Base-by-base conservation (phyloP, 2,797 vertebrate genomes). In the Melanotaenia trifasciata region DNA sequence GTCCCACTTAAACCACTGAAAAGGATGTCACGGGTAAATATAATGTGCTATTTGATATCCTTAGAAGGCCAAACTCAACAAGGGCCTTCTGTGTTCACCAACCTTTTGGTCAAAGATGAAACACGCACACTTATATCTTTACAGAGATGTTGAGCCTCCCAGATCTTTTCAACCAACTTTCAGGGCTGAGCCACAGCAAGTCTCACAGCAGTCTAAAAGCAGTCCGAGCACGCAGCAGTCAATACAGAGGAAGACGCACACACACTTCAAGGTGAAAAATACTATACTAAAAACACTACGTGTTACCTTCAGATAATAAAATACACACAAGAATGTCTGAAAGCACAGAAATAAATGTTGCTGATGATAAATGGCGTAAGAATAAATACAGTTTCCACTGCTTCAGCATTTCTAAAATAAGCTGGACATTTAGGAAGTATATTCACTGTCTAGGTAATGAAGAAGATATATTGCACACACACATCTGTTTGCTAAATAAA, bases 1-100 rank as follows among this genome's bases (percentile, higher is more conserved):
- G 72, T 80, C 70, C 59, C 68, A 77, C 68, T 80, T 75, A 67
- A 65, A 73, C 70, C 64, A 40, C 65, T n/a, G 47, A 30, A 74
- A 33, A 67, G 71, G 64, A 74, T 43, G 74, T 76, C 76, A 67
- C 56, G 62, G 64, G 50, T 75, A 74, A 84, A 69, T 54, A 70
- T 63, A 72, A 80, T 9, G 43, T 43, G 79, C 64, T 45, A 90
- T 82, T 74, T 77, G 83, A 91, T 89, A 82, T 73, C 60, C 58
- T 64, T 70, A 47, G 10, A 65, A 84, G 74, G 80, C 38, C 67
- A 76, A 73, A 79, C 67, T 80, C 61, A 76, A 90, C 88, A 87
- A 91, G 76, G 73, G 69, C 30, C 61, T 61, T 80, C 74, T 89
- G 73, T 89, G 81, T 81, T 84, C 84, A 38, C 62, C 70, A 78